Evolutionary conservation across 1,140 invertebrate genomes (phyloP).

Genomic region (Mactra quadrangularis): DNA sequence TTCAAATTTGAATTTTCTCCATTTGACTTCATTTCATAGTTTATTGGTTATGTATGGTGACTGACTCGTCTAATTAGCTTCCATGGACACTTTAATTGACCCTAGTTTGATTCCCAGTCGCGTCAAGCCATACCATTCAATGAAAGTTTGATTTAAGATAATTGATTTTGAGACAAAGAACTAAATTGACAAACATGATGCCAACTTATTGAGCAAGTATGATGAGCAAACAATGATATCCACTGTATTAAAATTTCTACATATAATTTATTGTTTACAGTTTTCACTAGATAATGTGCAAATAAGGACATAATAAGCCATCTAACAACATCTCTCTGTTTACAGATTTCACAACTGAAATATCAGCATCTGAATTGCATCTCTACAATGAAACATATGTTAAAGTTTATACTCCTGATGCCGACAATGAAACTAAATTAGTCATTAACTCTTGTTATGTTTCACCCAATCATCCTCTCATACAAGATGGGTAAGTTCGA

Average conservation of each 20-base stretch:
- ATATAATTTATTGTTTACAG: neutral
- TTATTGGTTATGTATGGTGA: no score
- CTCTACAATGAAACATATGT: conserved; percentile 4
- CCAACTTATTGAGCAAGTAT: neutral
- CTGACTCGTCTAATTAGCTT: no score
- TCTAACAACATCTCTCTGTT: neutral
- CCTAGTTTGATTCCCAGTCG: no score
- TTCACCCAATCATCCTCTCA: neutral
- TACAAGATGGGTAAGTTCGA: conserved; percentile 2
- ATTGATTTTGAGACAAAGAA: no score
- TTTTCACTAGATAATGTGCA: neutral
- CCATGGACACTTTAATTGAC: no score
- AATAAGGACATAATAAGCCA: neutral
- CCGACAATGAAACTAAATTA: conserved; percentile 2
- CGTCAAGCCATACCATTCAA: no score
- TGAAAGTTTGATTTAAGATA: no score
- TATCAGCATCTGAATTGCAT: neutral
- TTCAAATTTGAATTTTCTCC: no score
- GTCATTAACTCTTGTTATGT: conserved; percentile 21
- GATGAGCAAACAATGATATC: neutral
- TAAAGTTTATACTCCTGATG: conserved; percentile 1
- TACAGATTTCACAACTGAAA: neutral
- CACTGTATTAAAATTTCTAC: neutral
- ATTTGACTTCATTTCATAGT: no score
- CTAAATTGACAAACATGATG: no score